Conservation (phyloP, 2,113 vertebrate genomes). For the Tychaedon coryphoeus region DNA sequence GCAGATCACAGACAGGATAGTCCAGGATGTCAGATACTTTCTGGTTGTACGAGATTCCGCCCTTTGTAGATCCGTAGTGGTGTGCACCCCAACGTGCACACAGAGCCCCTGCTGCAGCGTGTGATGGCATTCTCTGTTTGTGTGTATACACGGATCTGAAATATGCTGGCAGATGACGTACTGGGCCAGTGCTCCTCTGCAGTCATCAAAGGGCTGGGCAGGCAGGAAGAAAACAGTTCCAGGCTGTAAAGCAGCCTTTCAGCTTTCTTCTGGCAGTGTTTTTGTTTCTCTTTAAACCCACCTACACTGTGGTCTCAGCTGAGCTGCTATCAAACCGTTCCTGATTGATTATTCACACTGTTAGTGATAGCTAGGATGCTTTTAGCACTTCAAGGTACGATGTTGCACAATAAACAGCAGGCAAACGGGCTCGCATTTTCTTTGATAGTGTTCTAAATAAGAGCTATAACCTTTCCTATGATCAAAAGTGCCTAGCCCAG, state of each 20-base stretch:
- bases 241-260: background rate
- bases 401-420: background rate
- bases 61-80: background rate
- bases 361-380: background rate
- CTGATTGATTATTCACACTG: background rate
- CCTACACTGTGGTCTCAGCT: background rate
- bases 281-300: constrained; percentile 2
- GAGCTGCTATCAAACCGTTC: background rate
- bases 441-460: background rate
- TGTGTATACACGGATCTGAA: background rate
- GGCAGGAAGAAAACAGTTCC: background rate
- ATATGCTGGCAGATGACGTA: background rate
- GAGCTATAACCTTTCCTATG: constrained; percentile 7
- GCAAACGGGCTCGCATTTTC: background rate
- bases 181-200: background rate
- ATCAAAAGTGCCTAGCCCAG: background rate
- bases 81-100: background rate
- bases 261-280: background rate
- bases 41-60: background rate
- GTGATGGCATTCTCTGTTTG: constrained; percentile 5
- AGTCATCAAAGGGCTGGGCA: background rate
- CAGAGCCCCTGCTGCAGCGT: background rate
- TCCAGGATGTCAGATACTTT: background rate
- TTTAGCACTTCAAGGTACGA: background rate
- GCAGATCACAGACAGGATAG: background rate